Evolutionary conservation across 2,113 vertebrate genomes (phyloP), one percentile per base, ranked within the genome.

Genomic region (Chauna torquata): DNA sequence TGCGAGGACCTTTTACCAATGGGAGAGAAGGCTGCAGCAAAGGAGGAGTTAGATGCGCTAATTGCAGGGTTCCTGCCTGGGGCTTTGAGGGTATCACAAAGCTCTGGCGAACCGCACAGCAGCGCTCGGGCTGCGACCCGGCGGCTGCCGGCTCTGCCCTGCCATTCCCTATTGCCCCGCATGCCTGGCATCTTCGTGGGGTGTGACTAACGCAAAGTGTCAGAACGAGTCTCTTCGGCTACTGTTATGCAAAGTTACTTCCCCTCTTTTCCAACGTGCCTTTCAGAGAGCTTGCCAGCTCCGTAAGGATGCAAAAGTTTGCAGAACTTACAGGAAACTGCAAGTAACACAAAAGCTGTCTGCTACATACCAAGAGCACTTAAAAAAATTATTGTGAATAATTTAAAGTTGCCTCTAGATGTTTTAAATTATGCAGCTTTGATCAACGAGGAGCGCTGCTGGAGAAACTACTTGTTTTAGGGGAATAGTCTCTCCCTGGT

Each of bases 361-460:
- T 96, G 76, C 92, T 62, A 16, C 44, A 79, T 30, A 52, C 47
- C 42, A 49, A 91, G 54, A 92, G 57, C 16, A 12, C 70, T 75
- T 24, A 9, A 71, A 76, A 91, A 92, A 90, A 66, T 32, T 58
- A 89, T n/a, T 64, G 47, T 97, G 89, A 92, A 93, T 96, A 96
- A 96, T 97, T 97, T 86, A 98, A 95, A 81, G 44, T 45, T 96
- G 90, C 95, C 96, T 96, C 96, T 96, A 94, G 95, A 97, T 91
- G 96, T 65, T 95, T 95, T 98, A 95, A 98, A 97, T 97, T 97
- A 98, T 95, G 94, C 94, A 89, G 97, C 97, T 98, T 98, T 98
- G 98, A 98, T 98, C 97, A 98, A 83, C 30, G n/a, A 66, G 74
- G 92, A 91, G 72, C 61, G 50, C 79, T 91, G 83, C 72, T 82